Percentiles rank a stretch among this genome's conserved stretches.
Evolutionary conservation across 1,140 invertebrate species (phyloP).

Genomic region (Eufriesea mexicana): DNA sequence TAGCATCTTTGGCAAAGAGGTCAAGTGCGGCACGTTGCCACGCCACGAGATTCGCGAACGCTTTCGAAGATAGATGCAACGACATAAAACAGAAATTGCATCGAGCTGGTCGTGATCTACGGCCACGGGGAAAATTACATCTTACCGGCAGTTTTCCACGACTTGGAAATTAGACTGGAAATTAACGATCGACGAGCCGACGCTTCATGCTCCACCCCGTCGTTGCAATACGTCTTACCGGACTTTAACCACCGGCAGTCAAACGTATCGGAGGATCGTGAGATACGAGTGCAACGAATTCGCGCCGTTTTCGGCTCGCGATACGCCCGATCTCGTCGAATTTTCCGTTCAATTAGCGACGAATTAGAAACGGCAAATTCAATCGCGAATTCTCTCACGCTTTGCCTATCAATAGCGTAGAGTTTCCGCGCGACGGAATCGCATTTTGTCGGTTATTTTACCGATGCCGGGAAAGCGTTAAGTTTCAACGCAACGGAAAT

Average conservation of each 20-base stretch:
- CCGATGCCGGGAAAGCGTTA: neutral
- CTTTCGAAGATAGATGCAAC: constrained; percentile 30
- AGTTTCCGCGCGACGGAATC: neutral
- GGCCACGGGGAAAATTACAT: constrained; percentile 31
- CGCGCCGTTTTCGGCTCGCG: neutral
- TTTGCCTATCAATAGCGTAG: constrained; percentile 26
- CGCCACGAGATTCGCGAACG: constrained; percentile 28
- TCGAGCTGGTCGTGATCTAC: constrained; percentile 27
- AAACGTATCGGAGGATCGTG: neutral
- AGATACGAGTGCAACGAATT: neutral
- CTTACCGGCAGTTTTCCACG: constrained; percentile 2
- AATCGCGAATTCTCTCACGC: constrained; percentile 42
- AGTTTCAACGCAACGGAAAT: constrained; percentile 9
- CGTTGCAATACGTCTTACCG: neutral
- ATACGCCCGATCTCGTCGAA: neutral
- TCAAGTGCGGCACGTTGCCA: constrained; percentile 13
- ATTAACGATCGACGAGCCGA: constrained; percentile 26
- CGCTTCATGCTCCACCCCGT: neutral
- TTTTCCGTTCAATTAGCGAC: constrained; percentile 47
- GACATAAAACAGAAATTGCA: constrained; percentile 41
- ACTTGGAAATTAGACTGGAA: constrained; percentile 18
- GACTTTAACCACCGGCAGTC: neutral
- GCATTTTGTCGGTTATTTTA: constrained; percentile 9
- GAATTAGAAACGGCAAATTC: constrained; percentile 54
- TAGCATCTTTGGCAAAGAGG: neutral